phyloP scores from a whole-genome alignment of 2,113 vertebrate genomes.

The Macaca fascicularis region T2T-MFA8v1.1 NC_088381.1:67812501-67813000 shows the following conservation, averaged over 20 bases:
- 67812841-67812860: neutral
- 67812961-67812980: conserved; percentile 59
- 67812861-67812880: neutral
- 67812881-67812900: neutral
- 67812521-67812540: neutral
- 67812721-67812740: neutral
- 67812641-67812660: neutral
- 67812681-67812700: neutral
- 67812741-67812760: neutral
- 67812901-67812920: neutral
- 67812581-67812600: neutral
- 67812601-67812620: neutral
- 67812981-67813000: conserved; percentile 32
- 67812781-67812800: neutral
- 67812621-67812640: neutral
- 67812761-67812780: neutral
- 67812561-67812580: neutral
- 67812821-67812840: neutral
- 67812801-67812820: neutral
- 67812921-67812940: neutral
- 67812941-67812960: conserved; percentile 46
- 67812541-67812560: neutral
- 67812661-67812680: neutral
- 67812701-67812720: neutral
- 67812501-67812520: neutral